Evolutionary conservation across 2,113 vertebrate species (phyloP).

Genomic region (Syngnathus floridae): DNA sequence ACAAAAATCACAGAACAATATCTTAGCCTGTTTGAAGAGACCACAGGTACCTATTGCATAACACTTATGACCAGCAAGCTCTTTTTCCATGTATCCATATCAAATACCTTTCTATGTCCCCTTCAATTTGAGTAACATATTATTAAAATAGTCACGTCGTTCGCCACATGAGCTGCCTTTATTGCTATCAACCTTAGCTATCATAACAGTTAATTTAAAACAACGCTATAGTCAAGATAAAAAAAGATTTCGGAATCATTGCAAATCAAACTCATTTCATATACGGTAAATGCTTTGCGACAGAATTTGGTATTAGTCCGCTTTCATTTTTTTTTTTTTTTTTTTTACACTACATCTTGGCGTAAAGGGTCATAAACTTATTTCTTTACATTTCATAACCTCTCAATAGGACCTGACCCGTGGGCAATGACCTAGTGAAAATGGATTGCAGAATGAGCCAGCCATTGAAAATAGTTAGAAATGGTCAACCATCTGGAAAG

Average conservation of each 20-base stretch:
- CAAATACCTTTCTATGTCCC: too few relatives aligned
- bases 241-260: background rate
- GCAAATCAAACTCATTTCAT: background rate
- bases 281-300: background rate
- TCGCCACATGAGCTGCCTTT: too few relatives aligned
- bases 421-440: conserved; percentile 43
- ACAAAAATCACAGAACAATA: background rate
- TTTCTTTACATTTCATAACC: conserved; percentile 31
- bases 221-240: background rate
- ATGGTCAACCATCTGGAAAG: conserved; percentile 54
- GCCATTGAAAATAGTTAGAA: conserved; percentile 42
- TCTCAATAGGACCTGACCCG: conserved; percentile 38
- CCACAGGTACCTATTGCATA: too few relatives aligned
- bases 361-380: conserved; percentile 7
- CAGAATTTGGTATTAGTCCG: background rate
- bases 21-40: background rate
- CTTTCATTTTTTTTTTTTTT: background rate
- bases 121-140: too few relatives aligned
- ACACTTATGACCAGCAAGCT: too few relatives aligned
- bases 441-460: conserved; percentile 41
- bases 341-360: conserved; percentile 14
- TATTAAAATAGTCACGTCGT: too few relatives aligned
- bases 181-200: background rate
- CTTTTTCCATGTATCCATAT: too few relatives aligned
- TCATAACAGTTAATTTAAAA: background rate